Conservation (phyloP, 2,888 invertebrate genomes). For the Eustalomyia histrio region DNA sequence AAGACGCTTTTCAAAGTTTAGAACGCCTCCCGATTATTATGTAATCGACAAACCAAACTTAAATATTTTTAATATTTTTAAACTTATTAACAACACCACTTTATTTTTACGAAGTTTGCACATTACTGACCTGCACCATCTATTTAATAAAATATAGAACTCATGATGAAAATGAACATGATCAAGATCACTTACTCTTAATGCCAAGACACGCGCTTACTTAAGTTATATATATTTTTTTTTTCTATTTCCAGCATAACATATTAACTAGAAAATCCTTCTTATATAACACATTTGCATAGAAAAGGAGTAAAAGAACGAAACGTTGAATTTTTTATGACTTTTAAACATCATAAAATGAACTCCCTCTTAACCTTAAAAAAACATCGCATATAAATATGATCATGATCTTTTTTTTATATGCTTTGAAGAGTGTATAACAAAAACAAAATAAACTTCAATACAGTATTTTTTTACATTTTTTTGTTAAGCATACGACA, state of each 20-base stretch:
- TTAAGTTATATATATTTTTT: not conserved
- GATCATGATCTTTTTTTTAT: conserved; percentile 44
- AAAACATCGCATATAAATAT: conserved; percentile 34
- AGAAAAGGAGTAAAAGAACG: conserved; percentile 26
- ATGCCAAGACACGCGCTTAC: conserved; percentile 40
- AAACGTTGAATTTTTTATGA: conserved; percentile 37
- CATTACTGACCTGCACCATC: conserved; percentile 3
- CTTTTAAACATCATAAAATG: conserved; percentile 51
- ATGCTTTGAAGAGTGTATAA: not conserved
- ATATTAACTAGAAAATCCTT: conserved; percentile 33
- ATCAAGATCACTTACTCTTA: conserved; percentile 45
- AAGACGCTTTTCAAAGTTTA: no score
- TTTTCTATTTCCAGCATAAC: not conserved
- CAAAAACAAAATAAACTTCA: conserved; percentile 6
- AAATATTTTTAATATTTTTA: no score
- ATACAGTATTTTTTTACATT: conserved; percentile 17
- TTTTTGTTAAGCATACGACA: conserved; percentile 61
- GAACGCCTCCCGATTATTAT: no score
- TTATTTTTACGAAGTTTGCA: not conserved
- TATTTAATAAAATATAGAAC: not conserved
- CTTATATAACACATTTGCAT: conserved; percentile 42
- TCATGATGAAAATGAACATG: conserved; percentile 33
- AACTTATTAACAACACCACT: no score
- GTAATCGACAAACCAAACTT: no score
- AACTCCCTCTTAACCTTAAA: conserved; percentile 51